Evolutionary conservation across 2,113 vertebrate species (phyloP), one percentile per base, ranked within the genome.

Genomic region (Bagarius yarrelli): DNA sequence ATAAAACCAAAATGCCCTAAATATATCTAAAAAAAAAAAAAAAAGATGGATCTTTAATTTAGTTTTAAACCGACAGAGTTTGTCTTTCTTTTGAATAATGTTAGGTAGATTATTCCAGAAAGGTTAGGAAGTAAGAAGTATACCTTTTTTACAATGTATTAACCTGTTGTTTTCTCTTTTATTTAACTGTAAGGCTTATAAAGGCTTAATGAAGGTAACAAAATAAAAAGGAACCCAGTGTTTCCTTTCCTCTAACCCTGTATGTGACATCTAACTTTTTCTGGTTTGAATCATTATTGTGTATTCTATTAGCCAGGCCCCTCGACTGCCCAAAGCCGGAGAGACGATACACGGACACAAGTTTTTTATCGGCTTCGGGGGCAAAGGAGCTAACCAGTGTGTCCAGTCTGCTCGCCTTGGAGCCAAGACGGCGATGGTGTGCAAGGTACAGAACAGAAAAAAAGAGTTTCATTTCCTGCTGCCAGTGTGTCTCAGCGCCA

Each of bases 381-480:
- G 97, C 72, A 99, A 99, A 92, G 98, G 98, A 83, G 97, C 98
- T 88, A 99, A 99, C 89, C 97, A 99, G 66, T 99, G 97, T 85
- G 91, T 98, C 81, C 97, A 99, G 87, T 95, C 96, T 75, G 94
- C 96, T 78, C 93, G 94, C 79, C 95, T 99, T 50, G 97, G 97
- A 44, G 95, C 95, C 78, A 94, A 92, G 90, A 93, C 96, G 0
- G 92, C 94, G 0, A 94, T 99, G 92, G 94, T 99, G 72, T 95
- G 96, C 92, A 98, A 98, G 96, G 98, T 99, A 93, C 87, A 72
- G 34, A 34, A 64, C 13, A 30, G 25, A 27, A n/a, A 52, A 4
- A 2, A 53, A 25, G 14, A 71, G n/a, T 21, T 72, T 72, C 25
- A 44, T 59, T 80, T 80, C 40, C 23, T 80, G 52, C 69, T 23